These are phyloP conservation scores for Brachystomella parvula DNA, from an alignment of 1,140 invertebrate species.

Conservation along the genomic window DNA sequence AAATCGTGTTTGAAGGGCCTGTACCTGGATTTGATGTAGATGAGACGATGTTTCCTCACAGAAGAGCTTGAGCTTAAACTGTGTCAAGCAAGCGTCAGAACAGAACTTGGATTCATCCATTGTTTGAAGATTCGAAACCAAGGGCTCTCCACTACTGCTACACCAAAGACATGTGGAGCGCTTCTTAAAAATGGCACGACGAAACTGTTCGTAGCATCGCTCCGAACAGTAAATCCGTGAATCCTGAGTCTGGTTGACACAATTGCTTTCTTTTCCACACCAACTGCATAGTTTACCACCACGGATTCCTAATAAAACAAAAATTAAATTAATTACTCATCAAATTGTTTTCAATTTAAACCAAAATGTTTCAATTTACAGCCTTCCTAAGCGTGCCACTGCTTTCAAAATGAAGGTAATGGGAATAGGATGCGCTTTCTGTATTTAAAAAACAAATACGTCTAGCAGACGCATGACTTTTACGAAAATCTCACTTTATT, in stretches of 20 bases:
- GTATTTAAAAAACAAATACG: too few relatives aligned
- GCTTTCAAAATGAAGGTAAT: too few relatives aligned
- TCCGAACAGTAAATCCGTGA: constrained; percentile 28
- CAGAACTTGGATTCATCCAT: constrained; percentile 33
- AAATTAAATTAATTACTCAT: too few relatives aligned
- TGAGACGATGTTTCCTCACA: constrained; percentile 35
- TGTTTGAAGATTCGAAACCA: neutral
- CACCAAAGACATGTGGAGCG: constrained; percentile 31
- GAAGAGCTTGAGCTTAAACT: constrained; percentile 30
- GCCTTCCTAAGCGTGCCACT: too few relatives aligned
- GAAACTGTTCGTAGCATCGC: constrained; percentile 33
- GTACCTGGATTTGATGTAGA: constrained; percentile 30
- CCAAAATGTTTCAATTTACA: too few relatives aligned
- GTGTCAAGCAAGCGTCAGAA: constrained; percentile 25
- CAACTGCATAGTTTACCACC: constrained; percentile 27
- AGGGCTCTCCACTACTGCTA: neutral
- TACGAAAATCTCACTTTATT: too few relatives aligned
- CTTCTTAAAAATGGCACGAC: constrained; percentile 31
- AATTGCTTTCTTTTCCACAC: constrained; percentile 21
- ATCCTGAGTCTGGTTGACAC: constrained; percentile 1
- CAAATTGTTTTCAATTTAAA: too few relatives aligned
- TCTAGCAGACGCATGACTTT: too few relatives aligned
- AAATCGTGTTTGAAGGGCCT: neutral
- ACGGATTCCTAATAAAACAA: too few relatives aligned
- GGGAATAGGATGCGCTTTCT: too few relatives aligned